Percentiles rank a stretch among this genome's conserved stretches.
Conservation (phyloP, 2,113 vertebrate genomes). For the Eulemur macaco region DNA sequence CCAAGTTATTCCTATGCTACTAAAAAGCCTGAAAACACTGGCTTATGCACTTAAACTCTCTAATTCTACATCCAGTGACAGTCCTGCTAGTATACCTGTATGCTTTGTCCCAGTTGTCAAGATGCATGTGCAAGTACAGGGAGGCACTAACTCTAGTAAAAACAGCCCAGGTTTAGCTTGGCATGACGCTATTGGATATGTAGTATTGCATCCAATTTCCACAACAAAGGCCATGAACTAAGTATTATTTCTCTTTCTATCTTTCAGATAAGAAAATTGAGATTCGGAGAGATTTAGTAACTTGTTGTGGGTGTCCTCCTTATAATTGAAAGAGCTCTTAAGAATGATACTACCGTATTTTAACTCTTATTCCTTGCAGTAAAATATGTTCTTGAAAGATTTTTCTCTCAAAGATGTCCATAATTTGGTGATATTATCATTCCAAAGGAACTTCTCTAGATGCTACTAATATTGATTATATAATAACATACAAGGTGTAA, state of each 20-base stretch:
- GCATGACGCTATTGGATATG: not conserved
- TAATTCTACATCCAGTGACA: not conserved
- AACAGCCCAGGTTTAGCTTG: not conserved
- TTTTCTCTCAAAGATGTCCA: not conserved
- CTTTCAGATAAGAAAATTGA: conserved; percentile 54
- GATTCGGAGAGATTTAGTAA: conserved; percentile 33
- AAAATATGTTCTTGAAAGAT: conserved; percentile 28
- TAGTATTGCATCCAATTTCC: not conserved
- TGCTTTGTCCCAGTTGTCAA: not conserved
- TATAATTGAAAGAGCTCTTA: not conserved
- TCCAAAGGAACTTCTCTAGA: conserved; percentile 11
- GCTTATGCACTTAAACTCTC: not conserved
- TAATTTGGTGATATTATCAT: not conserved
- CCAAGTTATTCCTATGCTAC: not conserved
- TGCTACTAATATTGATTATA: not conserved
- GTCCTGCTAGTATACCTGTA: not conserved
- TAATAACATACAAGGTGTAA: not conserved
- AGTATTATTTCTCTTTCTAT: not conserved
- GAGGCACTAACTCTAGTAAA: not conserved
- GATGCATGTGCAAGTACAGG: not conserved
- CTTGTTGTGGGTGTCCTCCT: not conserved
- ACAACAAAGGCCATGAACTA: not conserved
- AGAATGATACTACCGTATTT: not conserved
- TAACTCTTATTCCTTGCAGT: conserved; percentile 22
- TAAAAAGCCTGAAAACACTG: not conserved